These are phyloP conservation scores for Creontiades dilutus DNA, from an alignment of 2,888 invertebrate genomes.

Conservation along the genomic window DNA sequence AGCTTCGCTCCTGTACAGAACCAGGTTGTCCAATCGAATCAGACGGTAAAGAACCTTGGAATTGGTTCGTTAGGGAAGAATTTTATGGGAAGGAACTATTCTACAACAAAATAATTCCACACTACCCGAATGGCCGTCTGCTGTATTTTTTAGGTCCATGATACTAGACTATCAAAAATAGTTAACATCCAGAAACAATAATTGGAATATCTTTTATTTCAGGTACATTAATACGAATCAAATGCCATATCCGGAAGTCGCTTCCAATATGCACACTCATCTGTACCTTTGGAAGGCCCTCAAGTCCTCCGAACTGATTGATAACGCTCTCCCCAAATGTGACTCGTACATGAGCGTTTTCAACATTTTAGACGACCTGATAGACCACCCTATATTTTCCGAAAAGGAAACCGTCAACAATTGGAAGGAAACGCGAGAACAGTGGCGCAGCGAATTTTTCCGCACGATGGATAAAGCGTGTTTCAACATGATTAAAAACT, in stretches of 20 bases:
- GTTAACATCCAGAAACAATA: not conserved
- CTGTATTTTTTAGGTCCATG: too few relatives aligned
- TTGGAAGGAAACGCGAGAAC: slow-evolving; percentile 75
- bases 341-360: slow-evolving; percentile 65
- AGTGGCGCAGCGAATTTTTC: slow-evolving; percentile 78
- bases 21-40: too few relatives aligned
- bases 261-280: slow-evolving; percentile 82
- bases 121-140: too few relatives aligned
- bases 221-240: slow-evolving; percentile 83
- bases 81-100: too few relatives aligned
- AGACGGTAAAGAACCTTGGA: too few relatives aligned
- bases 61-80: too few relatives aligned
- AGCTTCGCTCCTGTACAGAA: too few relatives aligned
- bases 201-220: slow-evolving; percentile 72
- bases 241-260: slow-evolving; percentile 82
- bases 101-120: too few relatives aligned
- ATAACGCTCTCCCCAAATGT: slow-evolving; percentile 57
- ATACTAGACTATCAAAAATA: not conserved
- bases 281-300: slow-evolving; percentile 81
- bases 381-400: slow-evolving; percentile 75
- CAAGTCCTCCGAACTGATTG: slow-evolving; percentile 76
- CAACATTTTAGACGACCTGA: slow-evolving; percentile 74
- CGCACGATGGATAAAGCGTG: slow-evolving; percentile 80
- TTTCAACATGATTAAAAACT: slow-evolving; percentile 80
- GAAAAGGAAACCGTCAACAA: slow-evolving; percentile 73